Percentiles rank a stretch among this genome's conserved stretches.
These are phyloP conservation scores for Rhimphoctona megacephalus DNA, from an alignment of 2,888 invertebrate genomes.

Conservation along the genomic window DNA sequence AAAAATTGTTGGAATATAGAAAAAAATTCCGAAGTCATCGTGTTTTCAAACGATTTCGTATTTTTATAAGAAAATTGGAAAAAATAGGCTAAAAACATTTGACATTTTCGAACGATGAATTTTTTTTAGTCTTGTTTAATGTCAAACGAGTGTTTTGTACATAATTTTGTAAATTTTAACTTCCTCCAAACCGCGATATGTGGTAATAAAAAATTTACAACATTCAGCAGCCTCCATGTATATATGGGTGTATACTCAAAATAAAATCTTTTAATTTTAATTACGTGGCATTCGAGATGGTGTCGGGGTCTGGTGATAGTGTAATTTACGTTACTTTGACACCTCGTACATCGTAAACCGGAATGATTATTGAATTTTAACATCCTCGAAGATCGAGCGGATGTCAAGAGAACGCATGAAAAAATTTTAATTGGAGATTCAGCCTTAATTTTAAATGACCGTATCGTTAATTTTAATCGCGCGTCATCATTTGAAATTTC, in stretches of 20 bases:
- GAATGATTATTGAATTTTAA: slow-evolving; percentile 23
- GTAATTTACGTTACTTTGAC: slow-evolving; percentile 41
- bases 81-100: not conserved
- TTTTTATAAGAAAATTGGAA: not conserved
- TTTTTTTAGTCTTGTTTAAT: not conserved
- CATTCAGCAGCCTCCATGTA: not conserved
- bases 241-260: not conserved
- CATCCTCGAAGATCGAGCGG: slow-evolving; percentile 6
- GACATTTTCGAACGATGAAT: slow-evolving; percentile 13
- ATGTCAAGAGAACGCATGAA: not conserved
- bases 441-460: not conserved
- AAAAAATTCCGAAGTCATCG: not conserved
- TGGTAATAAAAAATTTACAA: slow-evolving; percentile 10
- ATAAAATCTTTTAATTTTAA: slow-evolving; percentile 21
- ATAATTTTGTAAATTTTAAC: slow-evolving; percentile 9
- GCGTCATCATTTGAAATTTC: not conserved
- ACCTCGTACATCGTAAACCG: slow-evolving; percentile 17
- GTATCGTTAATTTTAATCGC: not conserved
- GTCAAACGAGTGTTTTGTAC: not conserved
- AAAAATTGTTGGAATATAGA: not conserved
- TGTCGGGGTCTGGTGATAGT: not conserved
- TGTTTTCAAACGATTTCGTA: not conserved
- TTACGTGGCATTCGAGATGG: not conserved
- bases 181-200: not conserved
- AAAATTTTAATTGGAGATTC: not conserved